Percentiles rank a stretch among this genome's conserved stretches.
phyloP scores from a whole-genome alignment of 1,140 invertebrate genomes.

The Antheraea pernyi region DNA sequence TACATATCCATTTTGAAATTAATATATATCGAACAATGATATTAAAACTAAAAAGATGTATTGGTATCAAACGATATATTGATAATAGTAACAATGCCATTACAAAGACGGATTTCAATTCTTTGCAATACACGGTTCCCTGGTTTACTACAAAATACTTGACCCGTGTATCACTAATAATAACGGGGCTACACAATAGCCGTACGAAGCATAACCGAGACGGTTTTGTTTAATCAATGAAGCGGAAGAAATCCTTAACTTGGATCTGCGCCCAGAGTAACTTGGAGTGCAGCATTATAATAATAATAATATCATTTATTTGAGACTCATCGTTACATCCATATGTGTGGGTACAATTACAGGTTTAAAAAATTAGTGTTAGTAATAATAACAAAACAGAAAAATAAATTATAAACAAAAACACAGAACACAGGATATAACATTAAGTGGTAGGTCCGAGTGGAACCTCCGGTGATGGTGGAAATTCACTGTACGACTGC shows the following conservation, averaged over 20 bases:
- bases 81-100: background rate
- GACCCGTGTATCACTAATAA: conserved; percentile 50
- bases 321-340: too few species aligned
- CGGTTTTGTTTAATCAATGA: conserved; percentile 56
- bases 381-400: too few species aligned
- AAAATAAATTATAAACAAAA: too few species aligned
- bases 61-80: background rate
- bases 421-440: too few species aligned
- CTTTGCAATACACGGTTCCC: conserved; percentile 30
- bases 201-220: conserved; percentile 39
- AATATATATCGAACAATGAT: too few species aligned
- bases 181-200: conserved; percentile 40
- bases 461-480: too few species aligned
- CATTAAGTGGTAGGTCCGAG: too few species aligned
- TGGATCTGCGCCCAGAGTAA: conserved; percentile 50
- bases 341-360: too few species aligned
- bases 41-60: too few species aligned
- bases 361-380: too few species aligned
- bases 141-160: conserved; percentile 28
- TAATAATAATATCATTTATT: too few species aligned
- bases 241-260: conserved; percentile 54
- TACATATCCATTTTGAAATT: background rate
- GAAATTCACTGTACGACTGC: too few species aligned
- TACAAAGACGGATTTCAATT: conserved; percentile 28
- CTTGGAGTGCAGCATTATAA: conserved; percentile 55